Percentiles rank a stretch among this genome's conserved stretches.
Evolutionary conservation across 2,113 vertebrate species (phyloP).

Genomic region (Aptenodytes forsteri): DNA sequence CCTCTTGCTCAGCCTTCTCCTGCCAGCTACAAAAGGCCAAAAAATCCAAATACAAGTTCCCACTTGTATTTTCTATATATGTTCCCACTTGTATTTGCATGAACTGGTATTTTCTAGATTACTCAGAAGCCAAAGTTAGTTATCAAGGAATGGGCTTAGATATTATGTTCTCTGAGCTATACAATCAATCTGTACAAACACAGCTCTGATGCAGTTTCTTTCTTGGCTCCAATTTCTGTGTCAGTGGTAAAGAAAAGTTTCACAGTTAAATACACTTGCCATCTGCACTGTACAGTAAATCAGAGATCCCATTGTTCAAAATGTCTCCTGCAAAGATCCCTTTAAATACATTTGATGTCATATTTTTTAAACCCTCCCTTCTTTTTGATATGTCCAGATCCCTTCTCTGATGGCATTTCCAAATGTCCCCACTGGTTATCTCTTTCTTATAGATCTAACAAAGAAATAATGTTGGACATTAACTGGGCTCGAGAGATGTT

Average conservation of each 20-base stretch:
- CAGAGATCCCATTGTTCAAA: slow-evolving; percentile 5
- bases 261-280: background rate
- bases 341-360: background rate
- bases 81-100: too few species aligned
- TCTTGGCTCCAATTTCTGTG: background rate
- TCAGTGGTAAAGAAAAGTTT: slow-evolving; percentile 23
- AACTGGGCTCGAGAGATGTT: background rate
- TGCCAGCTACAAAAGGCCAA: background rate
- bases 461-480: slow-evolving; percentile 10
- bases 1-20: background rate
- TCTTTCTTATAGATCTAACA: background rate
- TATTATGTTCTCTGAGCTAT: background rate
- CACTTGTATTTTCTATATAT: background rate
- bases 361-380: background rate
- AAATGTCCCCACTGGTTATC: background rate
- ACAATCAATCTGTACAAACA: background rate
- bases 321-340: background rate
- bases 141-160: background rate
- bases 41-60: background rate
- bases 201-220: background rate
- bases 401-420: slow-evolving; percentile 24
- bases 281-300: slow-evolving; percentile 12
- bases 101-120: slow-evolving; percentile 1
- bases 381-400: background rate
- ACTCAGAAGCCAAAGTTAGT: background rate